Base-by-base conservation (phyloP, 1,140 invertebrate species). In the Brachionus calyciflorus region DNA sequence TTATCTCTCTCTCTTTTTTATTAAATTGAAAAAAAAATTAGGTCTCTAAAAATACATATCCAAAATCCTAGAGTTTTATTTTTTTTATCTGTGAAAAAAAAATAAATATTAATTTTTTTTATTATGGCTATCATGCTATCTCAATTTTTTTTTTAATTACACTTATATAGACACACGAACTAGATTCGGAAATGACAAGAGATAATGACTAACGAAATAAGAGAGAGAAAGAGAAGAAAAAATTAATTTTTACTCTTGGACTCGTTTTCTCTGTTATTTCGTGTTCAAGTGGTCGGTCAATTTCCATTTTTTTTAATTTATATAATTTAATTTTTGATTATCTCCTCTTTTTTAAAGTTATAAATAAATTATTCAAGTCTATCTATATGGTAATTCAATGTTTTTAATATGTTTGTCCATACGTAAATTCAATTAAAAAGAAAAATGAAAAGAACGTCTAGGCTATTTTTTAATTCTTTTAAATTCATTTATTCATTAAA, bases 401-500 rank as follows among this genome's bases (percentile, higher is more conserved):
- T 21, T 26, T 10, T 53, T 26, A 33, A 37, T 37, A 37, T 37
- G 33, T 37, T 37, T 5, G 9, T 37, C 9, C 33, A 9, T 30
- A 60, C 55, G 55, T 60, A 60, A 60, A 60, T 19, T 60, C 7
- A 40, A 60, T 33, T 60, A 33, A 60, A 60, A 60, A 28, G 17
- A 60, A n/a, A n/a, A n/a, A n/a, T n/a, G n/a, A n/a, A n/a, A n/a
- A n/a, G n/a, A 55, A 24, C 53, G 55, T 60, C 55, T 60, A 40
- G 55, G 55, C 55, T 60, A 33, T 60, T 60, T 33, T 37, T 60
- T 60, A 19, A 55, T 55, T 55, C 53, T 28, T 55, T 14, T 14
- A 55, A 28, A n/a, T 60, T 60, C 30, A 60, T 60, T 60, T 40
- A 60, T 60, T 60, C 55, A 60, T 60, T 19, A 37, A 60, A 37